Evolutionary conservation across 2,113 vertebrate species (phyloP).

Genomic region (Stegostoma tigrinum): DNA sequence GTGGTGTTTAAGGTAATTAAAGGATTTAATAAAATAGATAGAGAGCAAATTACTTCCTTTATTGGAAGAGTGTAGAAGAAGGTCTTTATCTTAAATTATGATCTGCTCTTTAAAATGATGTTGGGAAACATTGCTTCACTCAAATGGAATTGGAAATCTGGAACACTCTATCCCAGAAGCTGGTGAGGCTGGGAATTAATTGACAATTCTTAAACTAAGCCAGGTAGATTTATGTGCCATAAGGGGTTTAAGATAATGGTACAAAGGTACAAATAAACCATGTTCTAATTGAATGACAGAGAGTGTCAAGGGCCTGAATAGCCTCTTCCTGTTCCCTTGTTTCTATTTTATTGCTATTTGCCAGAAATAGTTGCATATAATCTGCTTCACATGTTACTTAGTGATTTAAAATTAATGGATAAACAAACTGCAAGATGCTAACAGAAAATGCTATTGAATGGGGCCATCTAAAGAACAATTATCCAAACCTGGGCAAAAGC

Average conservation of each 20-base stretch:
- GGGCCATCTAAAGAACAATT: neutral
- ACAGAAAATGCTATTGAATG: neutral
- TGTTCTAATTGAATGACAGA: neutral
- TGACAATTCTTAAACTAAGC: neutral
- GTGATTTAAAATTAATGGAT: neutral
- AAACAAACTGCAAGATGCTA: neutral
- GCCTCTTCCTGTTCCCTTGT: neutral
- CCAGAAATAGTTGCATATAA: too few species aligned
- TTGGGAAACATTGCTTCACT: neutral
- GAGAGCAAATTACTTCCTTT: neutral
- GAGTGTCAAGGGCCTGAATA: neutral
- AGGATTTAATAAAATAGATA: neutral
- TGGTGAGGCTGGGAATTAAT: neutral
- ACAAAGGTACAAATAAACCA: neutral
- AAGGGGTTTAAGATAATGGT: neutral
- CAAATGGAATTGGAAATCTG: neutral
- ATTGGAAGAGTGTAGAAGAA: neutral
- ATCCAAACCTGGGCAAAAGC: neutral
- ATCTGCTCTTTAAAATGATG: neutral
- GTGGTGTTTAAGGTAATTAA: neutral
- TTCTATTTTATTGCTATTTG: neutral
- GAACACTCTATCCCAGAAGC: neutral
- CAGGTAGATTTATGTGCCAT: neutral
- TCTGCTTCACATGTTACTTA: neutral
- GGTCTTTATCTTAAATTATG: neutral